Percentiles rank a stretch among this genome's conserved stretches.
Conservation (phyloP, 1,140 invertebrate genomes). For the Drosophila burlai region DNA sequence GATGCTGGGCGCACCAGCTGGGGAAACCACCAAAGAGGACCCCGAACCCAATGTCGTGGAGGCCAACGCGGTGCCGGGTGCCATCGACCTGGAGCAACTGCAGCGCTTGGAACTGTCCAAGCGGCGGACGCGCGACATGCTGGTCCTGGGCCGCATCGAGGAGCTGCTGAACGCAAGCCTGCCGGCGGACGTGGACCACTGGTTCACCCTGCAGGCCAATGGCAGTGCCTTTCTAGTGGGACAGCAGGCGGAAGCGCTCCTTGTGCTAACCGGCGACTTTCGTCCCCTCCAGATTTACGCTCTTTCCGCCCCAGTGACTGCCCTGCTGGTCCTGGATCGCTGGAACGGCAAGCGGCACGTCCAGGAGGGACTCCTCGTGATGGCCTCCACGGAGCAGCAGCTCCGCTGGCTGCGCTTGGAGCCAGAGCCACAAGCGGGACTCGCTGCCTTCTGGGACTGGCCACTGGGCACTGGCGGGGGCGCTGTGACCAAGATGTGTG, state of each 20-base stretch:
- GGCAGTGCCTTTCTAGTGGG: constrained; percentile 64
- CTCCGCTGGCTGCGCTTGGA: constrained; percentile 65
- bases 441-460: constrained; percentile 64
- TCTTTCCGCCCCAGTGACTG: constrained; percentile 17
- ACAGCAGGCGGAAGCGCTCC: constrained; percentile 31
- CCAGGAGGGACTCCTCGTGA: constrained; percentile 61
- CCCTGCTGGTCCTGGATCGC: constrained; percentile 46
- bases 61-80: constrained; percentile 33
- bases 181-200: constrained; percentile 58
- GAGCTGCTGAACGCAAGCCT: constrained; percentile 60
- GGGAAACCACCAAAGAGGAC: neutral
- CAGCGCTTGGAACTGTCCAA: constrained; percentile 65
- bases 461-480: constrained; percentile 29
- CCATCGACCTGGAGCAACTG: constrained; percentile 63
- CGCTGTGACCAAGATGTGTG: constrained; percentile 25
- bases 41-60: constrained; percentile 65
- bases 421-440: neutral
- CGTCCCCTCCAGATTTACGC: constrained; percentile 2
- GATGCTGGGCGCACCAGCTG: constrained; percentile 23
- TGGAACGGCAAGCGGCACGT: constrained; percentile 56
- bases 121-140: constrained; percentile 70
- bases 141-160: constrained; percentile 63
- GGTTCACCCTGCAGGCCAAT: constrained; percentile 63
- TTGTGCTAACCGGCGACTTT: constrained; percentile 49
- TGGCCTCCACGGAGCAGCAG: constrained; percentile 34